Conservation (phyloP, 2,113 vertebrate species). For the Pituophis catenifer region DNA sequence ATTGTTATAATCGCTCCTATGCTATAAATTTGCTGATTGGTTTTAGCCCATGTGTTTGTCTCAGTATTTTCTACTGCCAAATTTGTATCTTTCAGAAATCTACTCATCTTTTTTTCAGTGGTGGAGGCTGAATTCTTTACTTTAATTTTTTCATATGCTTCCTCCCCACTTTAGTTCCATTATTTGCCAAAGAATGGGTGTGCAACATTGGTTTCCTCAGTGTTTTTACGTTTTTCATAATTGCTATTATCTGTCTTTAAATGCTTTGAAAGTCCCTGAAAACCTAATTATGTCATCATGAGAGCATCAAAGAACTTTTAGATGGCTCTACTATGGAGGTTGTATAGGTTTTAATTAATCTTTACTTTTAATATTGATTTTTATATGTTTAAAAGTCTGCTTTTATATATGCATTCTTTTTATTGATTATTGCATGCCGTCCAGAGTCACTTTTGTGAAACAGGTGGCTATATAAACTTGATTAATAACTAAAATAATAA, state of each 20-base stretch:
- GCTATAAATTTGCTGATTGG: neutral
- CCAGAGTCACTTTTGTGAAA: too few species aligned
- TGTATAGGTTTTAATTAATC: neutral
- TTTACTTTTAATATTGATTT: neutral
- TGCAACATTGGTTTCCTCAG: neutral
- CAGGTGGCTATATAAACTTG: too few species aligned
- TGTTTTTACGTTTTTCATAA: neutral
- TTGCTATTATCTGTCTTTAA: neutral
- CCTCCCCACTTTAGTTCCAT: neutral
- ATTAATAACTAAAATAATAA: too few species aligned
- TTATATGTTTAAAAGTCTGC: neutral
- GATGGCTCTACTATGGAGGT: neutral
- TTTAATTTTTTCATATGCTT: neutral
- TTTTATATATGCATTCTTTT: too few species aligned
- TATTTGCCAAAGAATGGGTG: neutral
- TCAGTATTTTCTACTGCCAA: neutral
- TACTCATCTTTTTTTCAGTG: neutral
- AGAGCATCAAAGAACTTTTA: neutral
- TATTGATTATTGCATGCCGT: too few species aligned
- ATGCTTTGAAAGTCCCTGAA: neutral
- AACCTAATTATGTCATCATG: neutral
- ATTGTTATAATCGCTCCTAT: neutral
- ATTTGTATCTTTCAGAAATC: neutral
- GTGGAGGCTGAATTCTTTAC: neutral
- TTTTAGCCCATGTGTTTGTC: neutral